These are phyloP conservation scores for Zaprionus ghesquierei DNA, from an alignment of 1,140 invertebrate genomes.

Conservation along the genomic window DNA sequence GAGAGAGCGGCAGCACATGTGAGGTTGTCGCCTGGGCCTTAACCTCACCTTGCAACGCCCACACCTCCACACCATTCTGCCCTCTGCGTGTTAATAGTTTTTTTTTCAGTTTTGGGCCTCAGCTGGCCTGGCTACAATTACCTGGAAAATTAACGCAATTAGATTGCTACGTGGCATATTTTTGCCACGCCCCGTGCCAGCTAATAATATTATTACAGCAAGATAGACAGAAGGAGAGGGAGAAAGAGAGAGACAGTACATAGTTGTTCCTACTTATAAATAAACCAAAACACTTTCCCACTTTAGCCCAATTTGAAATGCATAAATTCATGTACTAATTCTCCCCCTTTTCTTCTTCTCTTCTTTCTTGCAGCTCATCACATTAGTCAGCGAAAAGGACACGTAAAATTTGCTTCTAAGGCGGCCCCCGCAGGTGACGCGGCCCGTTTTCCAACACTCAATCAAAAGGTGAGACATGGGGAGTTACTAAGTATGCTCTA, in stretches of 20 bases:
- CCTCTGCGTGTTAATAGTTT: slow-evolving; percentile 71
- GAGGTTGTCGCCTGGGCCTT: neutral
- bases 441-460: slow-evolving; percentile 24
- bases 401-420: slow-evolving; percentile 9
- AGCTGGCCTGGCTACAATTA: slow-evolving; percentile 59
- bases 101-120: slow-evolving; percentile 50
- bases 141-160: slow-evolving; percentile 75
- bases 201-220: slow-evolving; percentile 31
- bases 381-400: slow-evolving; percentile 44
- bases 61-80: neutral
- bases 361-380: slow-evolving; percentile 17
- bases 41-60: neutral
- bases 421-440: slow-evolving; percentile 30
- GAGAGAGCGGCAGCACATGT: neutral
- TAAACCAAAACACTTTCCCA: neutral
- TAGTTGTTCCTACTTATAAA: neutral
- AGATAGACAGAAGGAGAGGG: neutral
- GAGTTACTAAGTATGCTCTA: slow-evolving; percentile 3
- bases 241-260: neutral
- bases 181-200: slow-evolving; percentile 20
- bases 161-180: slow-evolving; percentile 36
- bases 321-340: slow-evolving; percentile 30
- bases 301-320: slow-evolving; percentile 2
- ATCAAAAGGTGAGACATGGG: slow-evolving; percentile 33
- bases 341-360: neutral